These are phyloP conservation scores for Chrysotoxum bicinctum DNA, from an alignment of 2,888 invertebrate genomes.

Conservation along the genomic window DNA sequence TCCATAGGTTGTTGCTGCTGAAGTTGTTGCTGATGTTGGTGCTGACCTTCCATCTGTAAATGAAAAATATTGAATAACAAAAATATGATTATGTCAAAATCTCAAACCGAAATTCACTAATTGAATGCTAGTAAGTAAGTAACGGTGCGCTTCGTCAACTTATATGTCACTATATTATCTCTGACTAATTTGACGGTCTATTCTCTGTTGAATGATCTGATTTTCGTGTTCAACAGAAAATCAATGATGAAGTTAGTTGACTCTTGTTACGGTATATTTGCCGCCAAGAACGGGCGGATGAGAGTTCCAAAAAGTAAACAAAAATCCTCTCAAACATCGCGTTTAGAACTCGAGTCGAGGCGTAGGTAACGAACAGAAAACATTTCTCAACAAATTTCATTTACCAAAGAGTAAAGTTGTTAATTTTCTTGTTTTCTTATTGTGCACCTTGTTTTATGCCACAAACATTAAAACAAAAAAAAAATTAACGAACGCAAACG, in stretches of 20 bases:
- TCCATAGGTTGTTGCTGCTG: slow-evolving; percentile 74
- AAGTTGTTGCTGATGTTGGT: slow-evolving; percentile 75
- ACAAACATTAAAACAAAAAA: not conserved
- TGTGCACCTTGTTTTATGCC: slow-evolving; percentile 34
- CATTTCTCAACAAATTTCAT: slow-evolving; percentile 38
- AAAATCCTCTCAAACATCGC: not conserved
- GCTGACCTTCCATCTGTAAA: slow-evolving; percentile 80
- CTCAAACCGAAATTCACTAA: not conserved
- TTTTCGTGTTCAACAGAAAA: slow-evolving; percentile 36
- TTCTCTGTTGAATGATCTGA: slow-evolving; percentile 38
- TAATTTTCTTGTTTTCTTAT: slow-evolving; percentile 23
- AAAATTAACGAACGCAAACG: slow-evolving; percentile 45
- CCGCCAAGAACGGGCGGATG: slow-evolving; percentile 6
- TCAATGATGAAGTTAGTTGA: not conserved
- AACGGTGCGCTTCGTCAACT: slow-evolving; percentile 15
- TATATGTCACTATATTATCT: not conserved
- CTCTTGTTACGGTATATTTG: not conserved
- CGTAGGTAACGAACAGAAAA: slow-evolving; percentile 40
- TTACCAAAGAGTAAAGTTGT: slow-evolving; percentile 53
- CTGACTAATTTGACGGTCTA: slow-evolving; percentile 12
- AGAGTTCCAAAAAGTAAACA: slow-evolving; percentile 43
- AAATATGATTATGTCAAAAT: not conserved
- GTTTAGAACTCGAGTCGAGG: not conserved
- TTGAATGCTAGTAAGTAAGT: not conserved
- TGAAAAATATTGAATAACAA: slow-evolving; percentile 74